phyloP scores from a whole-genome alignment of 92 coral and sea anemone species.

The Porites divaricata region DNA sequence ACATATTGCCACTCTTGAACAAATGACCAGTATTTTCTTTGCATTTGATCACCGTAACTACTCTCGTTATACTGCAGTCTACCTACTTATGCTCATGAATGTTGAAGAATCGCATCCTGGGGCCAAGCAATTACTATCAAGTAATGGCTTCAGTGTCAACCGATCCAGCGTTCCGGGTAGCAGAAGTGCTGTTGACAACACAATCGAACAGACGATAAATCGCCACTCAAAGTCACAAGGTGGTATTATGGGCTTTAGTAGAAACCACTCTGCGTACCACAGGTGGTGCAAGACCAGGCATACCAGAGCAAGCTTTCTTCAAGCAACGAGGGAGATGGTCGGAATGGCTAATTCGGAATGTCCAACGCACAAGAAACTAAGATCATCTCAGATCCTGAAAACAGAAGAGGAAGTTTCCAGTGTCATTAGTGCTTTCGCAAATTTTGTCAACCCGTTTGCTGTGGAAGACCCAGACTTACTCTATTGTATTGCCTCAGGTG shows the following conservation, averaged over 20 bases:
- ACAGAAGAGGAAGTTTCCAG: conserved; percentile 8
- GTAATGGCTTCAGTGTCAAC: conserved; percentile 46
- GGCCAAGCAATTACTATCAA: conserved; percentile 34
- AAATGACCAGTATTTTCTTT: conserved; percentile 6
- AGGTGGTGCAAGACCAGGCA: conserved; percentile 46
- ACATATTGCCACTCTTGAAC: conserved; percentile 20
- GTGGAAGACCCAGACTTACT: conserved; percentile 16
- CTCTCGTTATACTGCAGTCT: conserved; percentile 17
- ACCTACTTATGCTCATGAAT: conserved; percentile 17
- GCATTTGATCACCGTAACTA: conserved; percentile 23
- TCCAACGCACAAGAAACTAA: conserved; percentile 38
- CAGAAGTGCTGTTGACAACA: no score
- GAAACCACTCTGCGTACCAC: conserved; percentile 44
- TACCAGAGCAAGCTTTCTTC: conserved; percentile 40
- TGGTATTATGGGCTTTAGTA: conserved; percentile 46
- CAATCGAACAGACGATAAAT: conserved; percentile 52
- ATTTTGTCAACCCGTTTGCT: conserved; percentile 9
- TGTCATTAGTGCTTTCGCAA: conserved; percentile 5
- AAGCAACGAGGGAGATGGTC: conserved; percentile 30
- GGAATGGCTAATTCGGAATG: conserved; percentile 27
- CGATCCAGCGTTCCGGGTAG: no score
- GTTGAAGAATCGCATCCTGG: conserved; percentile 35
- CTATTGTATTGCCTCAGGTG: conserved; percentile 23
- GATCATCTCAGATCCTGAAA: conserved; percentile 37
- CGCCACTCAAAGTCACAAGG: conserved; percentile 44